Conservation (phyloP, 2,888 invertebrate genomes). For the Caenorhabditis panamensis region DNA sequence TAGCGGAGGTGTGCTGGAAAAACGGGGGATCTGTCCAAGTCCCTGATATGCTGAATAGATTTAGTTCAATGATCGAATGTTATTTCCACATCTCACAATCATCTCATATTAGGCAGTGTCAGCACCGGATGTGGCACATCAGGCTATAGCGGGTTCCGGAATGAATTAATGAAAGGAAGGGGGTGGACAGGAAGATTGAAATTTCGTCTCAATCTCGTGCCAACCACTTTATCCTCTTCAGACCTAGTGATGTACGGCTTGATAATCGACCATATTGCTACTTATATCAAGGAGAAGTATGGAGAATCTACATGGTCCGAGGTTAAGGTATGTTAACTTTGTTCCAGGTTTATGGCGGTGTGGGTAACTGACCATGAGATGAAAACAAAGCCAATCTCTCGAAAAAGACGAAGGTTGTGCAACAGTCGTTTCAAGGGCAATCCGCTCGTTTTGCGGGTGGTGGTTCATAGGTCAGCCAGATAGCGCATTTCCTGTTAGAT, state of each 20-base stretch:
- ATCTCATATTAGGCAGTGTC: neutral
- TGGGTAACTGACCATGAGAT: slow-evolving; percentile 27
- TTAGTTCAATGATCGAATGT: slow-evolving; percentile 31
- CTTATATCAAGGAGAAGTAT: slow-evolving; percentile 93
- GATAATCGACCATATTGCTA: slow-evolving; percentile 93
- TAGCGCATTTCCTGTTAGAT: slow-evolving; percentile 55
- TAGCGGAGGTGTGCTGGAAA: too few species aligned
- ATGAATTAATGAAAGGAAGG: slow-evolving; percentile 22
- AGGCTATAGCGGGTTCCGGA: slow-evolving; percentile 49
- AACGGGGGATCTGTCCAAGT: too few species aligned
- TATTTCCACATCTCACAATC: neutral
- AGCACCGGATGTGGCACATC: slow-evolving; percentile 44
- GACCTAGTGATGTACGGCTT: slow-evolving; percentile 90
- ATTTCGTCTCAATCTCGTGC: slow-evolving; percentile 20
- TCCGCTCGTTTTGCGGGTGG: slow-evolving; percentile 34
- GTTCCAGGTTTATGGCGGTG: neutral
- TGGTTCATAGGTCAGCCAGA: slow-evolving; percentile 40
- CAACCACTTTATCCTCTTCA: neutral
- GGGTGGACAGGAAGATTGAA: slow-evolving; percentile 16
- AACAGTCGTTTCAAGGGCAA: slow-evolving; percentile 48
- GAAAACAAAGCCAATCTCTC: neutral
- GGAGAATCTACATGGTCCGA: slow-evolving; percentile 91
- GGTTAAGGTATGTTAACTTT: slow-evolving; percentile 65
- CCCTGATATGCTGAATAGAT: too few species aligned
- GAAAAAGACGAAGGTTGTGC: slow-evolving; percentile 37